Conservation (phyloP, 2,888 invertebrate genomes). For the Andrena haemorrhoa region DNA sequence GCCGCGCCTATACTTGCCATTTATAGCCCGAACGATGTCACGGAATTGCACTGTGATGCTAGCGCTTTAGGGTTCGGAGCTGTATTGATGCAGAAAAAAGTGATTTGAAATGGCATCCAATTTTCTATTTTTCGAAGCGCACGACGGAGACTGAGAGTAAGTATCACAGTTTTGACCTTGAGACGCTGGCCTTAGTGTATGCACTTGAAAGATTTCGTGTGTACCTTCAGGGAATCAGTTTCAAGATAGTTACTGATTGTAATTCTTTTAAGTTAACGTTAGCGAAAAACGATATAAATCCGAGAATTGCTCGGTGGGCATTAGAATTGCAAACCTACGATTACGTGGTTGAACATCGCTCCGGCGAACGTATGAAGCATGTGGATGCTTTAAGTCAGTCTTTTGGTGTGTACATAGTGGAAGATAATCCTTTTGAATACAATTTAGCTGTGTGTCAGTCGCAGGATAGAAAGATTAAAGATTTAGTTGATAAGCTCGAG, state of each 20-base stretch:
- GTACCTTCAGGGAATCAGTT: constrained; percentile 2
- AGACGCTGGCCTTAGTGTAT: not conserved
- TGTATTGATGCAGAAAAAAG: not conserved
- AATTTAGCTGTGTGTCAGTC: constrained; percentile 5
- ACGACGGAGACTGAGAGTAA: not conserved
- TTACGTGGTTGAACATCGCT: not conserved
- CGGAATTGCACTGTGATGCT: not conserved
- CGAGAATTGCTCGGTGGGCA: not conserved
- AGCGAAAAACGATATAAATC: constrained; percentile 11
- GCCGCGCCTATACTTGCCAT: not conserved
- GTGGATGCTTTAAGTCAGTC: not conserved
- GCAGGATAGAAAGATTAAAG: not conserved
- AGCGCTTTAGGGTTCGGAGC: constrained; percentile 8
- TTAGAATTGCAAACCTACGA: constrained; percentile 2
- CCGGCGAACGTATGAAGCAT: not conserved
- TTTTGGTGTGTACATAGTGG: not conserved
- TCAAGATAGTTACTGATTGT: not conserved
- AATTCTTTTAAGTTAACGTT: not conserved
- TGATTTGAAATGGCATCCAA: not conserved
- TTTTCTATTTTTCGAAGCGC: constrained; percentile 1
- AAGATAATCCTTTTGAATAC: not conserved
- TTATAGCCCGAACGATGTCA: not conserved
- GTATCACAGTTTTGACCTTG: constrained; percentile 16
- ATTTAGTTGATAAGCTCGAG: not conserved
- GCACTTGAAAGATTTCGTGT: not conserved